Conservation (phyloP, 2,113 vertebrate species). For the Gobiocypris rarus region DNA sequence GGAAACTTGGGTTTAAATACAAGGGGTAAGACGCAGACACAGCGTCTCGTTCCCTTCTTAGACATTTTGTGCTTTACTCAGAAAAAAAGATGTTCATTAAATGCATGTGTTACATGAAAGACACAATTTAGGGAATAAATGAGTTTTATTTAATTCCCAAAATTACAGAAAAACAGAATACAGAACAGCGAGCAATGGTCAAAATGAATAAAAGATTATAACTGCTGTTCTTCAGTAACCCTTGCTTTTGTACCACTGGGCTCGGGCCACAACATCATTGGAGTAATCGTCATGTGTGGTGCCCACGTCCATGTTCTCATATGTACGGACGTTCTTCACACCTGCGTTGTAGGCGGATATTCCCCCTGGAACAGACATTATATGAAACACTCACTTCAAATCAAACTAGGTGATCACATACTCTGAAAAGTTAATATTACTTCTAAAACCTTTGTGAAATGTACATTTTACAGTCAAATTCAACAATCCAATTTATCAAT, state of each 20-base stretch:
- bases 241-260: slow-evolving; percentile 64
- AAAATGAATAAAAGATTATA: too few relatives aligned
- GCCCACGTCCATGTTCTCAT: slow-evolving; percentile 34
- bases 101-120: too few relatives aligned
- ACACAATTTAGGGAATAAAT: too few relatives aligned
- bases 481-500: too few relatives aligned
- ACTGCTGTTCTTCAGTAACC: slow-evolving; percentile 65
- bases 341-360: slow-evolving; percentile 73
- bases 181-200: too few relatives aligned
- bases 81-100: too few relatives aligned
- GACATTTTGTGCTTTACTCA: too few relatives aligned
- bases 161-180: too few relatives aligned
- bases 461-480: background rate
- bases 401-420: background rate
- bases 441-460: background rate
- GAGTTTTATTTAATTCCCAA: too few relatives aligned
- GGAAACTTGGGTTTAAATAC: too few relatives aligned
- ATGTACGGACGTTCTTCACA: slow-evolving; percentile 59
- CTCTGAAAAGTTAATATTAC: background rate
- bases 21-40: too few relatives aligned
- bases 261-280: slow-evolving; percentile 75
- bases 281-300: slow-evolving; percentile 69
- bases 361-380: slow-evolving; percentile 54
- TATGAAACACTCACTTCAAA: background rate
- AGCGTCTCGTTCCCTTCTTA: too few relatives aligned